Evolutionary conservation across 1,140 invertebrate species (phyloP).

Genomic region (Chironomus striatipennis): DNA sequence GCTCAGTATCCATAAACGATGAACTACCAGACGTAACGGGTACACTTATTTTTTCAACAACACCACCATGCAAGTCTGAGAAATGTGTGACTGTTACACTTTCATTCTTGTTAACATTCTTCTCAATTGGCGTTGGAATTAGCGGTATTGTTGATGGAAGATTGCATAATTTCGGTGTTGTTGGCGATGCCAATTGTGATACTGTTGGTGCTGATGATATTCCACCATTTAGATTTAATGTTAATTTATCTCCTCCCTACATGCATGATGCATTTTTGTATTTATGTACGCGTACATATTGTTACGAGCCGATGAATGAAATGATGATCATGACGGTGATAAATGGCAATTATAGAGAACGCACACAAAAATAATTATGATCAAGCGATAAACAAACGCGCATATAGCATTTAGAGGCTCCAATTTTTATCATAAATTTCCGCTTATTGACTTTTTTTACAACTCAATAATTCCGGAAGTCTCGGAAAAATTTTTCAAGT

Average conservation of each 20-base stretch:
- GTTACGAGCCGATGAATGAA: conserved; percentile 27
- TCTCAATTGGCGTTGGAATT: conserved; percentile 5
- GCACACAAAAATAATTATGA: conserved; percentile 22
- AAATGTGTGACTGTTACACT: conserved; percentile 43
- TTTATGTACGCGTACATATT: conserved; percentile 26
- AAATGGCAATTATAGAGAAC: conserved; percentile 8
- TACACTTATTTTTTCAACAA: conserved; percentile 33
- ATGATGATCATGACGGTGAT: conserved; percentile 24
- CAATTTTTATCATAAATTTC: neutral
- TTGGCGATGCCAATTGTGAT: conserved; percentile 27
- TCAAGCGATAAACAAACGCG: conserved; percentile 23
- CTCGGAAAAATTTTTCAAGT: too few species aligned
- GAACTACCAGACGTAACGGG: conserved; percentile 28
- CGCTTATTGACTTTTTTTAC: too few species aligned
- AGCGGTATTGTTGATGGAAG: conserved; percentile 27
- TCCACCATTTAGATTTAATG: conserved; percentile 48
- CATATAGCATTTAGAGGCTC: neutral
- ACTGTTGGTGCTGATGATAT: conserved; percentile 29
- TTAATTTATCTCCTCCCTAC: conserved; percentile 65
- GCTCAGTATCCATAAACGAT: conserved; percentile 12
- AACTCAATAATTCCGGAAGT: too few species aligned
- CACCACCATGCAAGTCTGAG: conserved; percentile 29
- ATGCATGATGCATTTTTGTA: conserved; percentile 31
- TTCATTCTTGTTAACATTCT: conserved; percentile 32
- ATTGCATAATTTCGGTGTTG: conserved; percentile 27